These are phyloP conservation scores for Pterobdella sp. DNA, from an alignment of 2,888 invertebrate species.

Conservation along the genomic window DNA sequence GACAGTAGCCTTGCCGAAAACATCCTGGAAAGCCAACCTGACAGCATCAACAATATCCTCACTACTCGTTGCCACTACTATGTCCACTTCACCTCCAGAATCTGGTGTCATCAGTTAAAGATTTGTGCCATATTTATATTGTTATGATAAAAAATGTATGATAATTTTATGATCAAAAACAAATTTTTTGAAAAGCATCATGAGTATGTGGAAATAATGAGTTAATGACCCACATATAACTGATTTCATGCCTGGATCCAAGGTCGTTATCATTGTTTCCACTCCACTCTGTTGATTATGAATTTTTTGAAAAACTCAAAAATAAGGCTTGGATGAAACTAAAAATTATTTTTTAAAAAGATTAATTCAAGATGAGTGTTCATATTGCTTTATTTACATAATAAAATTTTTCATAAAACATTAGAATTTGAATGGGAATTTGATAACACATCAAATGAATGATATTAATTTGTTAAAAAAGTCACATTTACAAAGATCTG, in stretches of 20 bases:
- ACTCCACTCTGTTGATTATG: conserved; percentile 60
- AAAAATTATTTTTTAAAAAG: background rate
- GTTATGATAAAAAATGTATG: background rate
- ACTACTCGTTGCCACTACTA: conserved; percentile 69
- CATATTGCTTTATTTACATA: too few species aligned
- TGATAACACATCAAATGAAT: background rate
- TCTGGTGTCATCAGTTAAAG: conserved; percentile 53
- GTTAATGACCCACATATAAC: conserved; percentile 63
- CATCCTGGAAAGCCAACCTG: conserved; percentile 69
- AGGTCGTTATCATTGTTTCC: conserved; percentile 74
- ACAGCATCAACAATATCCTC: conserved; percentile 68
- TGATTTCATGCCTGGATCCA: conserved; percentile 82
- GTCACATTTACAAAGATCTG: background rate
- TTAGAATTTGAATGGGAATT: too few species aligned
- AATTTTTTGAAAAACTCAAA: background rate
- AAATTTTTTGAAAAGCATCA: background rate
- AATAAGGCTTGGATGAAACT: background rate
- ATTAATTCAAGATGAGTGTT: too few species aligned
- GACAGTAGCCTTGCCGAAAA: conserved; percentile 72
- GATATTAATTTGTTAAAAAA: conserved; percentile 12
- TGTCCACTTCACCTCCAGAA: conserved; percentile 69
- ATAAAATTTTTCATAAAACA: too few species aligned
- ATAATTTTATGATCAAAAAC: background rate
- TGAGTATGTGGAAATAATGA: conserved; percentile 2
- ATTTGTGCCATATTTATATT: background rate